Evolutionary conservation across 1,140 invertebrate genomes (phyloP).

Genomic region (Lasioglossum baleicum): DNA sequence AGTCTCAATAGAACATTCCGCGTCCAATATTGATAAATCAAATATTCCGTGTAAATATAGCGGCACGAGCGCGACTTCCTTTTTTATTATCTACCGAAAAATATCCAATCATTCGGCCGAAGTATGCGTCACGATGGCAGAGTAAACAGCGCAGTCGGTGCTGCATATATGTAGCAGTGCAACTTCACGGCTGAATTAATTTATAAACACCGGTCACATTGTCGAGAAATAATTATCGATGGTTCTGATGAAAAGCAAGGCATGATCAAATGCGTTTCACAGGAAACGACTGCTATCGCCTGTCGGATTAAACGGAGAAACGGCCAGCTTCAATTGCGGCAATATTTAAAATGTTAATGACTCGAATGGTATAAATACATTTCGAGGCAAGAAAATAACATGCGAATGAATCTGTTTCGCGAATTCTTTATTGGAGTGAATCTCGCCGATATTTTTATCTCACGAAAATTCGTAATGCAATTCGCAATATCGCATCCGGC

Average conservation of each 20-base stretch:
- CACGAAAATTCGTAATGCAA: background rate
- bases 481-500: background rate
- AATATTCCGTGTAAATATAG: too few species aligned
- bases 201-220: background rate
- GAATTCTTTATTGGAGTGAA: too few species aligned
- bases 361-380: background rate
- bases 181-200: background rate
- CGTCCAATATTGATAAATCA: too few species aligned
- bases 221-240: background rate
- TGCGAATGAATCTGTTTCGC: too few species aligned
- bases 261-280: background rate
- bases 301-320: background rate
- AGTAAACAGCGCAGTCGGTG: background rate
- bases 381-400: background rate
- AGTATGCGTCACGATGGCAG: background rate
- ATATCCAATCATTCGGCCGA: background rate
- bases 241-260: too few species aligned
- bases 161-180: background rate
- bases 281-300: background rate
- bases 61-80: too few species aligned
- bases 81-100: too few species aligned
- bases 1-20: too few species aligned
- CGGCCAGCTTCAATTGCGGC: background rate
- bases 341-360: conserved; percentile 15
- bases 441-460: background rate